Base-by-base conservation (phyloP, 1,140 invertebrate species). In the Neodiprion lecontei region DNA sequence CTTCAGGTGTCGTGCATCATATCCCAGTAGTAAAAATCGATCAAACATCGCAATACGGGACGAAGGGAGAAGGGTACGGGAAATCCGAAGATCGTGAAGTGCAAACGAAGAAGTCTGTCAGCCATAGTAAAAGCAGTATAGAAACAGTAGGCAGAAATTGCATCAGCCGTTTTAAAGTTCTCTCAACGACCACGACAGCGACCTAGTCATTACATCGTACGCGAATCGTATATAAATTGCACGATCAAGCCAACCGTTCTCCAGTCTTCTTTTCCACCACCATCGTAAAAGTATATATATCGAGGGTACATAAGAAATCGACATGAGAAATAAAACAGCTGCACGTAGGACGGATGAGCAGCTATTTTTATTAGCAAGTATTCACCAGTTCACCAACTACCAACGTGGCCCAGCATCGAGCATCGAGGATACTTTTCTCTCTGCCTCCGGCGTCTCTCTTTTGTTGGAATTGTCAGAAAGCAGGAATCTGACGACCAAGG, bases 351-450 rank as follows among this genome's bases (percentile, higher is more conserved):
- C 28, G 28, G 28, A 40, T 61, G 53, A 14, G n/a, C 53, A 61
- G 53, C 53, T 17, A 61, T 12, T 61, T 61, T 61, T 61, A 61
- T 61, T 61, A 61, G 53, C 53, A 61, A 61, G 53, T 61, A 61
- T 61, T 61, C 53, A 61, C 53, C 53, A 40, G 28, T 40, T 40
- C 5, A 40, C 28, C 28, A 40, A 40, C 28, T 40, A 40, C 28
- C 28, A 40, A 40, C 28, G 28, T 40, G 28, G 28, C 28, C 5
- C 28, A 40, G 28, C 28, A 40, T 40, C 28, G 5, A 40, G 28
- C 5, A 40, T 4, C 28, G 2, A 40, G 1, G 28, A 40, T 40
- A 40, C 28, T 61, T 17, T 61, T 61, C 53, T 17, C 28, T 40
- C 28, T 40, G 28, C 28, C 28, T 40, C 28, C 3, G n/a, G 53